Evolutionary conservation across 2,888 invertebrate genomes (phyloP), one percentile per base, ranked within the genome.

Genomic region (Drosophila emarginata): DNA sequence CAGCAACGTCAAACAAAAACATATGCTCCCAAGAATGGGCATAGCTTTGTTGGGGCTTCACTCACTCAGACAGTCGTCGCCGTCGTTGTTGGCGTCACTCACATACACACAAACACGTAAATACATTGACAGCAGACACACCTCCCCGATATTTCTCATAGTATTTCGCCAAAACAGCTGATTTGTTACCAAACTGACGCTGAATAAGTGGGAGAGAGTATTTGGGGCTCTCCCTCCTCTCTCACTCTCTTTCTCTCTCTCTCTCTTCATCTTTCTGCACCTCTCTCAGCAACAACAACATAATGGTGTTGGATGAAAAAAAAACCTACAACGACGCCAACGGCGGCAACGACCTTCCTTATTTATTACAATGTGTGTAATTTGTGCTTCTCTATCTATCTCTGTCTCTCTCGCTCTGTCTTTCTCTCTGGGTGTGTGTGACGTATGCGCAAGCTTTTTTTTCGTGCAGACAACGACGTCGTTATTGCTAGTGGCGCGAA

Each of bases 261-360:
- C 4, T n/a, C 37, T 37, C 37, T 37, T n/a, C n/a, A n/a, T 37
- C n/a, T 15, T 15, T 40, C 7, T 40, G 7, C 18, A 0, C 2
- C 7, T 15, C n/a, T 40, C 15, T 40, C 15, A 15, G 40, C 14
- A 14, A 32, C 32, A 32, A 32, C 9, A 32, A 32, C 11, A 32
- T 5, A 67, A 67, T 54, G 73, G 70, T 75, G 78, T 77, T 61
- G 64, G 70, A 64, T 52, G 23, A 23, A 64, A 52, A 62, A 32
- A 61, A 67, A 66, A 66, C 71, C 70, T 54, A 32, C 61, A 45
- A 61, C 77, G 78, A 69, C 77, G 77, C 70, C 75, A 75, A 67
- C 70, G 65, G 60, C 79, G 67, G 89, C 90, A 90, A 90, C 90
- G 90, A 90, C 90, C 90, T 90, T 90, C 90, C 89, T 87, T 83